Base-by-base conservation (phyloP, 2,888 invertebrate species). In the Apoda limacodes region DNA sequence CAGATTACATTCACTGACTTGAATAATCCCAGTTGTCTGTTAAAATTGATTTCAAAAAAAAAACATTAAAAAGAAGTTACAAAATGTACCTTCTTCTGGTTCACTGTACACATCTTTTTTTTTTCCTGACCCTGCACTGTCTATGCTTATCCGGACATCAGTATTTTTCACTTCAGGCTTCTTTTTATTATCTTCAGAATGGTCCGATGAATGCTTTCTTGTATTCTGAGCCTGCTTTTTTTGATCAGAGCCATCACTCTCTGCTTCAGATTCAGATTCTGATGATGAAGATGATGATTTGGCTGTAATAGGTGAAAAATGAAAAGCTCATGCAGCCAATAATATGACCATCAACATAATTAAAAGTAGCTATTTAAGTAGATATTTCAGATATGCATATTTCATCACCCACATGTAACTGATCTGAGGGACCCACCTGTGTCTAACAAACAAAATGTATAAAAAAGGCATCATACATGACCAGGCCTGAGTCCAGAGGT, bases 31-130 rank as follows among this genome's bases (percentile, higher is more conserved):
- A 2, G 10, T 11, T n/a, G 10, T 15, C 3, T 14, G 13, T 3
- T 24, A 7, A 13, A 4, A 9, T 5, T 26, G n/a, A n/a, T n/a
- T n/a, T n/a, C n/a, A n/a, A n/a, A n/a, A n/a, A n/a, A n/a, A n/a
- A n/a, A n/a, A n/a, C n/a, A n/a, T n/a, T n/a, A n/a, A n/a, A n/a
- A n/a, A n/a, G n/a, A n/a, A n/a, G n/a, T n/a, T n/a, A n/a, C n/a
- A n/a, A 11, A 15, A 40, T 45, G 21, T 52, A 85, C 89, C 93
- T 84, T 93, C 93, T 65, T 93, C 93, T 0, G 90, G 89, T 52
- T 93, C 93, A 29, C 90, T 90, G 39, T 83, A 83, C 5, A 78
- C 74, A 5, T 80, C 82, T n/a, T 82, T 75, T 31, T 84, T 83
- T 31, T 64, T 64, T 1, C 44, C 63, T 0, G 64, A 69, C 0